These are phyloP conservation scores for Phytoseiulus persimilis DNA, from an alignment of 2,888 invertebrate species.

Conservation along the genomic window DNA sequence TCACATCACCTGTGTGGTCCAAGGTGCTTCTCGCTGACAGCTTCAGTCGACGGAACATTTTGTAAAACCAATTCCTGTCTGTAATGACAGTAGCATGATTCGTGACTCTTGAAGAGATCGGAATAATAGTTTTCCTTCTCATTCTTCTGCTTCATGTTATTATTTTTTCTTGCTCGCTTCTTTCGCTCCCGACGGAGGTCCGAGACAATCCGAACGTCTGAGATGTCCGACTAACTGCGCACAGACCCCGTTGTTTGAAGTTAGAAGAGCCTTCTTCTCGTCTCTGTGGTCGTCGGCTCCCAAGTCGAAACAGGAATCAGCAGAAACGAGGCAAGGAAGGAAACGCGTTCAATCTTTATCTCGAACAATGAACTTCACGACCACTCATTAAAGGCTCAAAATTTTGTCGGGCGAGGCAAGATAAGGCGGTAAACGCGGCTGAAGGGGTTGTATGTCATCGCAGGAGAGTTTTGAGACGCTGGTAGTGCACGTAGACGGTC, in stretches of 20 bases:
- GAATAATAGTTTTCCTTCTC: neutral
- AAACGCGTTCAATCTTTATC: neutral
- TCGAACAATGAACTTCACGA: neutral
- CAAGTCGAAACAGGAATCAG: neutral
- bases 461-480: neutral
- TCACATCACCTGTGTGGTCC: neutral
- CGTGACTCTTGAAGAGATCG: neutral
- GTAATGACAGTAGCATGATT: neutral
- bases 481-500: neutral
- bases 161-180: neutral
- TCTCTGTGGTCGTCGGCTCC: neutral
- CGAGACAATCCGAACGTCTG: neutral
- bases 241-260: neutral
- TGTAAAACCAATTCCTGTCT: neutral
- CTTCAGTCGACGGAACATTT: neutral
- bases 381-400: neutral
- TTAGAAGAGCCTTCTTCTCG: neutral
- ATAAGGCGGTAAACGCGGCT: neutral
- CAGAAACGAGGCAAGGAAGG: neutral
- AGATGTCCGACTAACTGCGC: neutral
- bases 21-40: neutral
- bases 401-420: neutral
- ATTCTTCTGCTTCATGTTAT: neutral
- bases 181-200: neutral
- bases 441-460: neutral